Percentiles rank a stretch among this genome's conserved stretches.
phyloP scores from a whole-genome alignment of 2,888 invertebrate species.

The Polydrusus cervinus region DNA sequence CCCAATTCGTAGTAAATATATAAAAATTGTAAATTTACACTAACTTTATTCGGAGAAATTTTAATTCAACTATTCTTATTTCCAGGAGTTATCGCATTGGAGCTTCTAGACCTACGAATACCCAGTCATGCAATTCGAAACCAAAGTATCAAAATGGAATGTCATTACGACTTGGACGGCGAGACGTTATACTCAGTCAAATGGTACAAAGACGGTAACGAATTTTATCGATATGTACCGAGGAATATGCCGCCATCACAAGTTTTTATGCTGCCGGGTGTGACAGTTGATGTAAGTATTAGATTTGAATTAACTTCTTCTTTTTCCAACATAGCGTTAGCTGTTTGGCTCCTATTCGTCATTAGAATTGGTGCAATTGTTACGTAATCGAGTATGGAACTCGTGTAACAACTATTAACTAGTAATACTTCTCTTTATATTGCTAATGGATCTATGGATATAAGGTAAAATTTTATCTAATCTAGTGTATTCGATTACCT shows the following conservation, averaged over 20 bases:
- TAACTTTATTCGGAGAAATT: neutral
- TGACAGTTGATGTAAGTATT: constrained; percentile 88
- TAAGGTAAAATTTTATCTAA: too few species aligned
- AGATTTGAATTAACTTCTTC: neutral
- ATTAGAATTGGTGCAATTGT: too few species aligned
- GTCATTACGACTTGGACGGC: constrained; percentile 87
- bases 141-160: constrained; percentile 84
- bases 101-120: constrained; percentile 85
- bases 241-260: constrained; percentile 86
- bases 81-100: constrained; percentile 72
- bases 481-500: too few species aligned
- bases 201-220: constrained; percentile 94
- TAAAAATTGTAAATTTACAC: too few species aligned
- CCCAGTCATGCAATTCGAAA: constrained; percentile 88
- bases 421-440: too few species aligned
- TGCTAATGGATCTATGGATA: too few species aligned
- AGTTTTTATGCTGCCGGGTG: constrained; percentile 86
- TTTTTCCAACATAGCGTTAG: too few species aligned
- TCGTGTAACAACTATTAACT: too few species aligned
- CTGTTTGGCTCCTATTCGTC: too few species aligned
- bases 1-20: too few species aligned
- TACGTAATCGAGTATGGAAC: too few species aligned
- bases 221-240: constrained; percentile 91
- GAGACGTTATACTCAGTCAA: constrained; percentile 91
- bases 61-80: constrained; percentile 50